phyloP scores from a whole-genome alignment of 2,888 invertebrate species.

The Augiades crinisus region DNA sequence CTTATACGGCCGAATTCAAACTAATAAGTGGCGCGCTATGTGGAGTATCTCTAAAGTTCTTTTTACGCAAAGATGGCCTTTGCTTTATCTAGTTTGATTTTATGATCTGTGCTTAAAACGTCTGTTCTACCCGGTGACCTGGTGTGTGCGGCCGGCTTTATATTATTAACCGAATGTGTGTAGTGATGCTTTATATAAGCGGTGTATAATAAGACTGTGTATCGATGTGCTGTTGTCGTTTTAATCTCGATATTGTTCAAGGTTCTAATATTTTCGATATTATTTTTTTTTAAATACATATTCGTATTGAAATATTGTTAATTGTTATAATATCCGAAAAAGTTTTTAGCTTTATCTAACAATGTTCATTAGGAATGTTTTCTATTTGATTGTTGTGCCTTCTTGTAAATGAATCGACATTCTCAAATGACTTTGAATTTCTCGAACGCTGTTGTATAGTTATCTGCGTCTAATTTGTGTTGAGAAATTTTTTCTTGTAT shows the following conservation, averaged over 20 bases:
- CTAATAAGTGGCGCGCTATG: no score
- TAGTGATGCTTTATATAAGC: slow-evolving; percentile 11
- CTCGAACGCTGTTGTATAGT: not conserved
- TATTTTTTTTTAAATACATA: not conserved
- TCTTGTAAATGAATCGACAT: not conserved
- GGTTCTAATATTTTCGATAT: not conserved
- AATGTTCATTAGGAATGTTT: no score
- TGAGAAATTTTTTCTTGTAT: no score
- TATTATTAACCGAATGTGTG: not conserved
- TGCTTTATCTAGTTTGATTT: no score
- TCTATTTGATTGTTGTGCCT: no score
- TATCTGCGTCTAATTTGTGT: not conserved
- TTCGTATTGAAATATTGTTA: not conserved
- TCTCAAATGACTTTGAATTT: not conserved
- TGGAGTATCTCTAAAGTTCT: no score
- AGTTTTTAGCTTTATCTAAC: not conserved
- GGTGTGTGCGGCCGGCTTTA: slow-evolving; percentile 19
- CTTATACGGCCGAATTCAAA: no score
- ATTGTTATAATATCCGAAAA: not conserved
- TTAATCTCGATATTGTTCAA: not conserved
- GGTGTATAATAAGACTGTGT: slow-evolving; percentile 17
- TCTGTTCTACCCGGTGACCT: slow-evolving; percentile 1
- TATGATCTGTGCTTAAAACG: no score
- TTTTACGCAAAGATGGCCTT: no score
- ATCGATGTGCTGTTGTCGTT: slow-evolving; percentile 11